phyloP scores from a whole-genome alignment of 2,888 invertebrate species.

The Agrilus biguttatus region DNA sequence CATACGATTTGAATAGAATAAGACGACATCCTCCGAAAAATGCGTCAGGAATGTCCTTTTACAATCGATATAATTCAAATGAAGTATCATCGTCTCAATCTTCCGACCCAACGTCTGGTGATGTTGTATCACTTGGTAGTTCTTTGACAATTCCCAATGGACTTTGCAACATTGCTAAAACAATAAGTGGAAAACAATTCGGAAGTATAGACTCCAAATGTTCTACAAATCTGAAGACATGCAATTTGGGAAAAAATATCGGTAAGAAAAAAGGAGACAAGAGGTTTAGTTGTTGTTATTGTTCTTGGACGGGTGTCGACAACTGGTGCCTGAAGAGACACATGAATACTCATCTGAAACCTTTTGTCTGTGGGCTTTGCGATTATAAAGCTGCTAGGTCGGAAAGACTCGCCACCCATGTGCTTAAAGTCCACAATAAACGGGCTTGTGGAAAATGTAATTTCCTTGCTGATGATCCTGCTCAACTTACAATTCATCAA shows the following conservation, averaged over 20 bases:
- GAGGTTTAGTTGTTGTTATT: conserved; percentile 65
- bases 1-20: conserved; percentile 73
- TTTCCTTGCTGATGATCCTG: conserved; percentile 72
- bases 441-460: conserved; percentile 80
- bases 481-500: conserved; percentile 64
- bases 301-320: conserved; percentile 85
- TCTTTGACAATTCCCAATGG: conserved; percentile 25
- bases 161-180: conserved; percentile 20
- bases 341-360: conserved; percentile 84
- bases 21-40: conserved; percentile 48
- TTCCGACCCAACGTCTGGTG: conserved; percentile 16
- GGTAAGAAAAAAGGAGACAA: conserved; percentile 31
- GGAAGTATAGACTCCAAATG: conserved; percentile 18
- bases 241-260: conserved; percentile 18
- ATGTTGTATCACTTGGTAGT: conserved; percentile 8
- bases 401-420: conserved; percentile 79
- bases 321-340: conserved; percentile 90
- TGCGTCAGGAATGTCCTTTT: conserved; percentile 37
- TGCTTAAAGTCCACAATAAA: conserved; percentile 83
- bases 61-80: conserved; percentile 29
- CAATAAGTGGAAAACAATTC: conserved; percentile 14
- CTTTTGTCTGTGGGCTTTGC: conserved; percentile 78
- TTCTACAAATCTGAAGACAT: conserved; percentile 12
- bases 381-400: conserved; percentile 89
- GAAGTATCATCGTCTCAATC: conserved; percentile 12